These are phyloP conservation scores for Hippocampus guttulatus DNA, from an alignment of 2,113 vertebrate species.

Conservation along the genomic window DNA sequence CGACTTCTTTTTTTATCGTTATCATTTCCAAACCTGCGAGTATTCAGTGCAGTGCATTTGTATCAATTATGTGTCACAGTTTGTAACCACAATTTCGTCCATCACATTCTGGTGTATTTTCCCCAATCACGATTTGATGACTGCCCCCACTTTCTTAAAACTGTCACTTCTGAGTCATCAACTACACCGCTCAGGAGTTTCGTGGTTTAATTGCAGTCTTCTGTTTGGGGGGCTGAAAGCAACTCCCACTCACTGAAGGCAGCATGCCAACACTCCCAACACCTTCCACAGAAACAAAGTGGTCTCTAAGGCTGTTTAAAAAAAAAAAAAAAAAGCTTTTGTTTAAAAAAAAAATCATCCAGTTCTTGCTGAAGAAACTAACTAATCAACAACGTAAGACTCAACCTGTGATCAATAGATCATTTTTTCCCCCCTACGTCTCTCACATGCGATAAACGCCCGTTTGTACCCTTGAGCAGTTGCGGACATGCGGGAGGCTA, in stretches of 20 bases:
- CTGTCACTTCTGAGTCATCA: slow-evolving; percentile 32
- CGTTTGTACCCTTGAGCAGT: too few relatives aligned
- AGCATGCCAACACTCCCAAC: slow-evolving; percentile 36
- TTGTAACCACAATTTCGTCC: background rate
- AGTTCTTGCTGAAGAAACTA: too few relatives aligned
- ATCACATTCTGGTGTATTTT: slow-evolving; percentile 24
- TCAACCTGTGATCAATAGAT: too few relatives aligned
- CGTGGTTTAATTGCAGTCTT: slow-evolving; percentile 60
- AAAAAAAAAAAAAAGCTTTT: background rate
- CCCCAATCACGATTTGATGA: slow-evolving; percentile 19
- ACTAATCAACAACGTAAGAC: too few relatives aligned
- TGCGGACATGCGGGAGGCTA: too few relatives aligned
- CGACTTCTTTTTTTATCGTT: background rate
- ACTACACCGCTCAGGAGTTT: slow-evolving; percentile 30
- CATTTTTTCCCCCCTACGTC: too few relatives aligned
- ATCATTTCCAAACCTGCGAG: slow-evolving; percentile 1
- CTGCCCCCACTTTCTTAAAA: slow-evolving; percentile 27
- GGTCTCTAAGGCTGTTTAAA: slow-evolving; percentile 27
- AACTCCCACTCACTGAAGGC: slow-evolving; percentile 28
- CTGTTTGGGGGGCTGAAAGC: slow-evolving; percentile 33
- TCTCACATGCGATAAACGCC: too few relatives aligned
- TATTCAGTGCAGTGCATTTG: slow-evolving; percentile 8
- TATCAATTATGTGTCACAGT: background rate
- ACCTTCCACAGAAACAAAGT: slow-evolving; percentile 37
- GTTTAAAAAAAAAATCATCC: background rate